Base-by-base conservation (phyloP, 1,140 invertebrate species). In the Chironomus striatipennis region DNA sequence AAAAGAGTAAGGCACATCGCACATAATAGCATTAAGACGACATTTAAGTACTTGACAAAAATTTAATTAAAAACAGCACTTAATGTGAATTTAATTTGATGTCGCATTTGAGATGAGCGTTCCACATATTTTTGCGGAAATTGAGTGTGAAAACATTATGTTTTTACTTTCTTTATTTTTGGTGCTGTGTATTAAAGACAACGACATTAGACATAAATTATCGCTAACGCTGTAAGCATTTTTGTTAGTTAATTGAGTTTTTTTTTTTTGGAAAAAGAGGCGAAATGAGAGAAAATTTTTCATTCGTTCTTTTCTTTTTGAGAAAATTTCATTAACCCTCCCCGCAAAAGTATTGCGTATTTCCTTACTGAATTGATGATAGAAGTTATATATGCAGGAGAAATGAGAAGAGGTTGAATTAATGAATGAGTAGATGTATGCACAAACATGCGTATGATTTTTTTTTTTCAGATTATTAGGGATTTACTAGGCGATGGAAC, bases 71-170 rank as follows among this genome's bases (percentile, higher is more conserved):
- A 57, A 57, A n/a, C 47, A 57, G 47, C 47, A 57, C 47, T 57
- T 57, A 57, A 57, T 57, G 47, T 57, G 47, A 57, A 57, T 57
- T 57, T 57, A 57, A 57, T 57, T 57, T 57, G 47, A 57, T 57
- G 47, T 57, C 47, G 47, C 12, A 57, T 57, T 57, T 15, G 12
- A 57, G 47, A 57, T 57, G 47, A 57, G 47, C 47, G 47, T 57
- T 57, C 47, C 47, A 57, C 47, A 57, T 57, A 57, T 57, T 57
- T 57, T 57, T 57, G 47, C 47, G 47, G 47, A 57, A 57, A 57
- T 57, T 57, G 47, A 57, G 47, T 57, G 47, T 57, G 47, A 57
- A 57, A 57, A 57, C 47, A 57, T 57, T 57, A 57, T 57, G 47
- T 57, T 57, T 15, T 34, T 34, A 1, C 24, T 34, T 34, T 34